Conservation (phyloP, 2,888 invertebrate species). For the Nomada ferruginata region DNA sequence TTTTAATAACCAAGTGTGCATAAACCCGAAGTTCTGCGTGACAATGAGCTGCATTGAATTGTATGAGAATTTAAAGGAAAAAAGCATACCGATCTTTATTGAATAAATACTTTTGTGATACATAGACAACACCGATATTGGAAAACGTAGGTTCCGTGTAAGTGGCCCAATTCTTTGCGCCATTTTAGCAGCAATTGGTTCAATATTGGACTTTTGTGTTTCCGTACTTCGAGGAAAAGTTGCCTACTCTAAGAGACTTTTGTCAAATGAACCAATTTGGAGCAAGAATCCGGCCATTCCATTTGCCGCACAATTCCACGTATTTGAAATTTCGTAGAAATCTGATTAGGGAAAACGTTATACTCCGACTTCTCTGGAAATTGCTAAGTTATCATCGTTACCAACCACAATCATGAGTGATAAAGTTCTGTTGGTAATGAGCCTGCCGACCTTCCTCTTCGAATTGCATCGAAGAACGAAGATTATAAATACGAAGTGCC, state of each 20-base stretch:
- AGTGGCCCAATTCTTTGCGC: slow-evolving; percentile 21
- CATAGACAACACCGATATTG: slow-evolving; percentile 11
- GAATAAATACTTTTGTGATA: not conserved
- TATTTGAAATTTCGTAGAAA: slow-evolving; percentile 50
- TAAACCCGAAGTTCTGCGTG: too few relatives aligned
- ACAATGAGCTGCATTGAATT: too few relatives aligned
- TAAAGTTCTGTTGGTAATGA: slow-evolving; percentile 57
- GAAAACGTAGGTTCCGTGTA: slow-evolving; percentile 4
- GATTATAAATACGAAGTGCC: slow-evolving; percentile 37
- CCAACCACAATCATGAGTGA: slow-evolving; percentile 43
- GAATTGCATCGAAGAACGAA: slow-evolving; percentile 42
- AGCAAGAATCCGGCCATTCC: slow-evolving; percentile 21
- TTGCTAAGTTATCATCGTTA: slow-evolving; percentile 51
- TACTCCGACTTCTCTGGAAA: slow-evolving; percentile 42
- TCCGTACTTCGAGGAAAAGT: slow-evolving; percentile 7
- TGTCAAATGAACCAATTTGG: slow-evolving; percentile 59
- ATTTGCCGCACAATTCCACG: slow-evolving; percentile 19
- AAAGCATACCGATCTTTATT: not conserved
- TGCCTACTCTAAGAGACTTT: slow-evolving; percentile 10
- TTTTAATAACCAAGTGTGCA: not conserved
- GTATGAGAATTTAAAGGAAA: too few relatives aligned
- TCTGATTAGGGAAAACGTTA: slow-evolving; percentile 52
- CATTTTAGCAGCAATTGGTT: slow-evolving; percentile 26
- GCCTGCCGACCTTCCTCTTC: slow-evolving; percentile 35
- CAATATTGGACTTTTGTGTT: slow-evolving; percentile 40